Conservation (phyloP, 92 coral and sea anemone species). For the Umimayanthus kanabou region DNA sequence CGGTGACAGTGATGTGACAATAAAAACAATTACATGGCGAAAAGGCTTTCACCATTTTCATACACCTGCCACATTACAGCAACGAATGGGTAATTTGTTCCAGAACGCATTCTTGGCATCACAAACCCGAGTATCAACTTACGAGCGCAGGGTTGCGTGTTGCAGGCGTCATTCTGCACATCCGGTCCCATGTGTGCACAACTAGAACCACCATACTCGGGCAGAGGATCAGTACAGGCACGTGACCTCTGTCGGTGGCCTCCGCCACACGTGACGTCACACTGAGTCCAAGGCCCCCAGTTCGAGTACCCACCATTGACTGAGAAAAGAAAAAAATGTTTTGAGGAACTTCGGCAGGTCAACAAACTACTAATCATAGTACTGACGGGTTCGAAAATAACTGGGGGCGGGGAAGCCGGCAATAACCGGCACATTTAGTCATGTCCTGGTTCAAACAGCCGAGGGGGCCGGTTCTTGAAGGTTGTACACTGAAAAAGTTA, state of each 20-base stretch:
- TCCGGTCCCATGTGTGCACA: conserved; percentile 78
- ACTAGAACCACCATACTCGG: conserved; percentile 90
- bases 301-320: conserved; percentile 88
- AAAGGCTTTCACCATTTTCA: no score
- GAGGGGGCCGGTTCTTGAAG: no score
- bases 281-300: conserved; percentile 97
- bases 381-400: no score
- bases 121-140: conserved; percentile 16
- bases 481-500: no score
- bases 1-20: not conserved
- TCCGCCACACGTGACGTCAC: conserved; percentile 98
- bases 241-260: conserved; percentile 95
- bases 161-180: conserved; percentile 78
- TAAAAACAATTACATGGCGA: no score
- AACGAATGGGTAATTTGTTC: not conserved
- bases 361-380: no score
- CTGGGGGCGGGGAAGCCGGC: no score
- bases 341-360: not conserved
- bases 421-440: no score
- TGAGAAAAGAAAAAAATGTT: conserved; percentile 26
- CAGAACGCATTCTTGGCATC: not conserved
- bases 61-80: not conserved
- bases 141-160: conserved; percentile 91
- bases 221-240: conserved; percentile 93
- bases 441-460: no score